Base-by-base conservation (phyloP, 2,113 vertebrate species). In the Coregonus clupeaformis region DNA sequence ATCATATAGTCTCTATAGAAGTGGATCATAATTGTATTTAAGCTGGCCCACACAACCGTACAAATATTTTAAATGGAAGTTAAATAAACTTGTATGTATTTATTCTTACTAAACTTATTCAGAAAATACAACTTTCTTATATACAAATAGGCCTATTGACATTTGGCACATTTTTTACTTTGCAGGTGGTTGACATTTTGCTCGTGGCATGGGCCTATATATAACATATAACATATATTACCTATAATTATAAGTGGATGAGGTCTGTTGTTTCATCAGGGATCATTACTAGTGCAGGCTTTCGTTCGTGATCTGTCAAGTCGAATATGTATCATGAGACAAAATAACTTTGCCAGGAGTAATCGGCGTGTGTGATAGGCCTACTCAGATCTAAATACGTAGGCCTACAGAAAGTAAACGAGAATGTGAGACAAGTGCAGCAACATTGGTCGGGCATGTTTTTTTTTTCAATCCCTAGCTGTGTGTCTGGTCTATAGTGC, bases 291-390 rank as follows among this genome's bases (percentile, higher is more conserved):
- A 84, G 80, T 80, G 80, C 83, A 82, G 86, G 88, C 72, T 80
- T 83, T 75, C 86, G 85, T 91, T 90, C 90, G 85, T 90, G 89
- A 89, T 91, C 89, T 91, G 89, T 91, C 90, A 91, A 79, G 86
- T 90, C 86, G 88, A 89, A 92, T 92, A 91, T 91, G 90, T 87
- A 90, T 92, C 89, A 91, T 82, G 74, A 89, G 87, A 91, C 89
- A 92, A 92, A 91, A 80, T 88, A 91, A 91, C 85, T 91, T 91
- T 90, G 82, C 86, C 85, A 89, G 86, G 85, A 90, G 86, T 88
- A 89, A 90, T 89, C 86, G 87, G 45, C 2, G 36, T 90, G 91
- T 91, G 91, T 91, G 91, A 91, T 92, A n/a, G n/a, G n/a, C n/a
- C n/a, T n/a, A 92, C 90, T 88, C 88, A 88, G 84, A 91, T 81